Evolutionary conservation across 2,888 invertebrate genomes (phyloP).

Genomic region (Andrena hattorfiana): DNA sequence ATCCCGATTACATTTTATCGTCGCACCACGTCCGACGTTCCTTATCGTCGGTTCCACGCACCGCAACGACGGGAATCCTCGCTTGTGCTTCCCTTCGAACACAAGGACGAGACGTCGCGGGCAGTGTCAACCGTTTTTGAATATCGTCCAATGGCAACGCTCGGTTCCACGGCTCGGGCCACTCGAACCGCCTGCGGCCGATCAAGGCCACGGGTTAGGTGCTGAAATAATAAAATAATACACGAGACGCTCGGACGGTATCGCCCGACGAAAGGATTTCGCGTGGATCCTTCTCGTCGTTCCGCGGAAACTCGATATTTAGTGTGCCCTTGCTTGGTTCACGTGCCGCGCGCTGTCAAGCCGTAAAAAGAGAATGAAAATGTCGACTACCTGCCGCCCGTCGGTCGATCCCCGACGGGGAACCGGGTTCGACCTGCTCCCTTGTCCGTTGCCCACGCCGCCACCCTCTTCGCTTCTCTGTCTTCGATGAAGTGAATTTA

Average conservation of each 20-base stretch:
- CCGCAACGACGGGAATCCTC: background rate
- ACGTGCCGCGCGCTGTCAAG: slow-evolving; percentile 38
- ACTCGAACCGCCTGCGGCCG: slow-evolving; percentile 17
- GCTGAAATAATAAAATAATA: background rate
- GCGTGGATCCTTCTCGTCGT: background rate
- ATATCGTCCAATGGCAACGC: slow-evolving; percentile 61
- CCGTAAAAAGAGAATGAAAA: slow-evolving; percentile 32
- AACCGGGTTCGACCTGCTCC: slow-evolving; percentile 47
- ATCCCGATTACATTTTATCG: background rate
- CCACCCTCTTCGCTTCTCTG: slow-evolving; percentile 25
- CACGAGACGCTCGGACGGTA: too few relatives aligned
- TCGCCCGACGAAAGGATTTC: background rate
- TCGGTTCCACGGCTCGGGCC: slow-evolving; percentile 15
- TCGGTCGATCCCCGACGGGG: slow-evolving; percentile 31
- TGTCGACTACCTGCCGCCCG: slow-evolving; percentile 65
- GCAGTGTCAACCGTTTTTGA: slow-evolving; percentile 64
- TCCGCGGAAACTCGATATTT: slow-evolving; percentile 25
- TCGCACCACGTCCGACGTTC: background rate
- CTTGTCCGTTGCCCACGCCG: slow-evolving; percentile 35
- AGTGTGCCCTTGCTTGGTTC: background rate
- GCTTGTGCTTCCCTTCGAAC: background rate
- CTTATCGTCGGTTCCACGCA: slow-evolving; percentile 4
- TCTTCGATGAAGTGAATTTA: slow-evolving; percentile 22
- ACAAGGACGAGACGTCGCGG: slow-evolving; percentile 23
- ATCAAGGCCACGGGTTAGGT: background rate